Base-by-base conservation (phyloP, 2,888 invertebrate species). In the Operophtera brumata region DNA sequence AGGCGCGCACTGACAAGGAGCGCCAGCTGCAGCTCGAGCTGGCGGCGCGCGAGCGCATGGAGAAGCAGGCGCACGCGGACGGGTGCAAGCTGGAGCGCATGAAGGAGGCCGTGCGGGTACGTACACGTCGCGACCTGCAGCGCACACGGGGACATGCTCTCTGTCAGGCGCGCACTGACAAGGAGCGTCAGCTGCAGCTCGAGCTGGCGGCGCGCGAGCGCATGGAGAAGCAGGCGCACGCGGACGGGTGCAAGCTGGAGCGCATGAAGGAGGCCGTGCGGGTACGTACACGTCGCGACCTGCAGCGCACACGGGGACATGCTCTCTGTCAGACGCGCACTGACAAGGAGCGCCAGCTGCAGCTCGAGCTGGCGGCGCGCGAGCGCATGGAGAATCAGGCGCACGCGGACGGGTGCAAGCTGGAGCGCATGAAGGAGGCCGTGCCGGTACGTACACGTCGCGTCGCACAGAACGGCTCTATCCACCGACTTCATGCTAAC, bases 21-120 rank as follows among this genome's bases (percentile, higher is more conserved):
- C 52, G 89, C 0, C 58, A 57, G 0, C 71, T 70, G 0, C 76
- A 74, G 9, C 58, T 82, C 55, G 63, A 75, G 48, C 78, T 83
- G 0, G 81, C 90, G 2, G 89, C 87, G 0, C 59, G 77, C 1
- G 91, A 90, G 6, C 73, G 90, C 0, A 30, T 54, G 61, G 91
- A 91, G 69, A 90, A 84, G 51, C 82, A 84, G 61, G 87, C 86
- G 13, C 88, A 90, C 46, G 91, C 84, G 0, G 86, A 91, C 62
- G 80, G 75, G 1, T 92, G 92, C 57, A 88, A 88, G 65, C 59
- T 84, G 6, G 92, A 93, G 67, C 78, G 83, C 41, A 86, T 86
- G 6, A 84, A 78, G 65, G 86, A 88, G 60, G 86, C 75, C 0
- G 91, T 91, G 60, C 57, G 78, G 79, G 86, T 86, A 5, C 6